Evolutionary conservation across 2,888 invertebrate species (phyloP).

Genomic region (Gandaritis pyraliata): DNA sequence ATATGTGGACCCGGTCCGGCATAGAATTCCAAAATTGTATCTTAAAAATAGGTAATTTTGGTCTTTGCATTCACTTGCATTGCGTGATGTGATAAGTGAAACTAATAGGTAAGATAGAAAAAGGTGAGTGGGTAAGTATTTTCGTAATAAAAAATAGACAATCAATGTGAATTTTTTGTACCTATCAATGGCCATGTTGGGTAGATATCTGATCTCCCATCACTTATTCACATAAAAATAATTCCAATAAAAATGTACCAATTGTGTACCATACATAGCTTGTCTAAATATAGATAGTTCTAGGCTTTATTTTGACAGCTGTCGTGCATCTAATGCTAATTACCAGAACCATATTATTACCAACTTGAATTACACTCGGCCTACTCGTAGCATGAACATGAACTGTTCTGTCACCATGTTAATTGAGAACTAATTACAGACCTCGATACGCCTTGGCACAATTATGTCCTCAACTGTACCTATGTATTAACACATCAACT

Average conservation of each 20-base stretch:
- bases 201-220: too few species aligned
- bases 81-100: background rate
- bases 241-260: too few species aligned
- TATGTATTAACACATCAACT: conserved; percentile 3
- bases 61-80: too few species aligned
- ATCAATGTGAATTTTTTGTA: too few species aligned
- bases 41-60: conserved; percentile 7
- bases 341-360: conserved; percentile 21
- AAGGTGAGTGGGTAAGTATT: too few species aligned
- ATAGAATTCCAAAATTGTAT: too few species aligned
- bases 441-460: conserved; percentile 35
- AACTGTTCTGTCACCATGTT: conserved; percentile 33
- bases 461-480: conserved; percentile 27
- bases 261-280: background rate
- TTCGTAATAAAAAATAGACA: too few species aligned
- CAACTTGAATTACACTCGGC: conserved; percentile 28
- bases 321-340: conserved; percentile 9
- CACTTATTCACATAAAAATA: too few species aligned
- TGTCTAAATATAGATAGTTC: background rate
- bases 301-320: conserved; percentile 15
- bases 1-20: background rate
- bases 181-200: too few species aligned
- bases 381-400: conserved; percentile 22
- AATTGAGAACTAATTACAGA: conserved; percentile 37
- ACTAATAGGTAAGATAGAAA: too few species aligned